Evolutionary conservation across 2,888 invertebrate species (phyloP).

Genomic region (Agrotis exclamationis): DNA sequence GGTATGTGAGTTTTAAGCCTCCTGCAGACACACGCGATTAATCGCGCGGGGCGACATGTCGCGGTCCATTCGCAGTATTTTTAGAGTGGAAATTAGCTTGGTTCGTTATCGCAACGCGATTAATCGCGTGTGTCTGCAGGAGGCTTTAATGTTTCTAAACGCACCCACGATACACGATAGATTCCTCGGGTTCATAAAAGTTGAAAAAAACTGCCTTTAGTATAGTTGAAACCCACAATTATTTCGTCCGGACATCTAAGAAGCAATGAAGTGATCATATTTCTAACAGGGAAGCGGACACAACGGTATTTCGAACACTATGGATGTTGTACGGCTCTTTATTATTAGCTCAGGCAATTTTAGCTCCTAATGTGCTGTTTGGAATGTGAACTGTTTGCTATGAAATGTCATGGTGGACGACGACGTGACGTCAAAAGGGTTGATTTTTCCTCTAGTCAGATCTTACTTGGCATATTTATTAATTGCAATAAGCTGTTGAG

Average conservation of each 20-base stretch:
- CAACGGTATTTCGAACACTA: background rate
- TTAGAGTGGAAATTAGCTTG: too few species aligned
- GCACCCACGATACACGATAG: too few species aligned
- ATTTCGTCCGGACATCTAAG: conserved; percentile 41
- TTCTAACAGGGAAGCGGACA: conserved; percentile 10
- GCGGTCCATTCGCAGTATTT: too few species aligned
- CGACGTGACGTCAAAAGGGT: conserved; percentile 4
- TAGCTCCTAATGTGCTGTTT: conserved; percentile 36
- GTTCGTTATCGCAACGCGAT: too few species aligned
- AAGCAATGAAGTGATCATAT: conserved; percentile 44
- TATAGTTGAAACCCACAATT: background rate
- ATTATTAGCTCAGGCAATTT: conserved; percentile 28
- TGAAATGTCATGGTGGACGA: background rate
- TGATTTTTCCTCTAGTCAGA: background rate
- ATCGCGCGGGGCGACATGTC: too few species aligned
- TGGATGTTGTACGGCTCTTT: conserved; percentile 9
- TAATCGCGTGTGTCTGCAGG: too few species aligned
- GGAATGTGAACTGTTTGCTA: conserved; percentile 33
- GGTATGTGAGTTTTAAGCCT: too few species aligned
- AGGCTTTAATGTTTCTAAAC: too few species aligned
- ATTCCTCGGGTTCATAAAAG: too few species aligned
- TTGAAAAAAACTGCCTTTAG: background rate
- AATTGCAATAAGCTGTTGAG: background rate
- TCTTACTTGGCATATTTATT: background rate
- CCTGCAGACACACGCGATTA: too few species aligned